Evolutionary conservation across 2,888 invertebrate species (phyloP).

Genomic region (Rotaria macrura): DNA sequence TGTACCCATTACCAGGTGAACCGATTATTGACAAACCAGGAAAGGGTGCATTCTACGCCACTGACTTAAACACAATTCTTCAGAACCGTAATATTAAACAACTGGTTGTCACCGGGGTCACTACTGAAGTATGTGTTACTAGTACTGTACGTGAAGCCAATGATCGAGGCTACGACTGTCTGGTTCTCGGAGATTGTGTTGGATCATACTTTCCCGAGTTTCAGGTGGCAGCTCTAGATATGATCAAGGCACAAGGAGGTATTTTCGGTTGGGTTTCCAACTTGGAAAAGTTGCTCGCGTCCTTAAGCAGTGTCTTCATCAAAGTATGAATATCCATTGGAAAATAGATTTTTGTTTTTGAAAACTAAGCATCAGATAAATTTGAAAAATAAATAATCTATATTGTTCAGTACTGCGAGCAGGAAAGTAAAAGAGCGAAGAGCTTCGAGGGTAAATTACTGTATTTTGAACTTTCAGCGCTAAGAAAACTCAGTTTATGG

Average conservation of each 20-base stretch:
- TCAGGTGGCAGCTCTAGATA: not conserved
- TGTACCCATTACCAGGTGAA: not conserved
- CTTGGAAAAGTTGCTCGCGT: not conserved
- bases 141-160: not conserved
- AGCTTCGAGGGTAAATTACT: too few relatives aligned
- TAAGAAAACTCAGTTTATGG: too few relatives aligned
- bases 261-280: not conserved
- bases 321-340: too few relatives aligned
- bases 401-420: too few relatives aligned
- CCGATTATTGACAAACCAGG: not conserved
- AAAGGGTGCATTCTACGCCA: not conserved
- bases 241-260: not conserved
- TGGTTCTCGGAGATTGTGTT: not conserved
- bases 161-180: not conserved
- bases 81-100: not conserved
- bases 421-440: too few relatives aligned
- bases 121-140: not conserved
- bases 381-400: too few relatives aligned
- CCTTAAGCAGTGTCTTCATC: too few relatives aligned
- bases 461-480: too few relatives aligned
- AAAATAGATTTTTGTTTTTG: too few relatives aligned
- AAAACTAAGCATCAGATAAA: too few relatives aligned
- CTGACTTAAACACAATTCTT: not conserved
- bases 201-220: not conserved
- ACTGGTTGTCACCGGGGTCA: not conserved